Evolutionary conservation across 2,797 vertebrate species (phyloP).

Genomic region (Micrastur ruficollis): DNA sequence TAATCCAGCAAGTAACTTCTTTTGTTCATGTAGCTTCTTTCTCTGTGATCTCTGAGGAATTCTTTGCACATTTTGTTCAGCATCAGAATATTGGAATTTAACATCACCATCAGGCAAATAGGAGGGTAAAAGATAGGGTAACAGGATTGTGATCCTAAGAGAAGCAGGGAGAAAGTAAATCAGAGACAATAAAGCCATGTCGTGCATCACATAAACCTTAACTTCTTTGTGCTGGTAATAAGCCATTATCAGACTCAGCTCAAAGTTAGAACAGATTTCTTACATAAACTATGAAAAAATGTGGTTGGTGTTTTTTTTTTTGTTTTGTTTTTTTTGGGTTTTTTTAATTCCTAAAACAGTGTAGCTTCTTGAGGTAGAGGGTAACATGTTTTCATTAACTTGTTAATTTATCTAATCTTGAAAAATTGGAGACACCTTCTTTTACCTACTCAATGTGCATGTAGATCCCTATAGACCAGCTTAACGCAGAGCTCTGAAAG

Average conservation of each 20-base stretch:
- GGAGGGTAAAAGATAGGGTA: neutral
- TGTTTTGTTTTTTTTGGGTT: too few species aligned
- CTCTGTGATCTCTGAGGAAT: neutral
- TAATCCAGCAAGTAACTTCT: neutral
- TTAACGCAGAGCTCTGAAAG: neutral
- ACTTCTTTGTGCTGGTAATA: neutral
- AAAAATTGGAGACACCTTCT: neutral
- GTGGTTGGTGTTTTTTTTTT: neutral
- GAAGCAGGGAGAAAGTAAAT: neutral
- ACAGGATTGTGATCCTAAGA: neutral
- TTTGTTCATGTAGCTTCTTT: neutral
- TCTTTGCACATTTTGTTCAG: neutral
- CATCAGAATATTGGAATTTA: neutral
- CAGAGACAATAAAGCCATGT: neutral
- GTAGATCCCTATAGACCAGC: neutral
- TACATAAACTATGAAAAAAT: neutral
- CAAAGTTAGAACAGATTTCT: neutral
- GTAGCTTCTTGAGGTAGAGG: neutral
- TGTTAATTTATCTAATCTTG: neutral
- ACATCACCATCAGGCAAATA: neutral
- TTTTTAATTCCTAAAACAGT: neutral
- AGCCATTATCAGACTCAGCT: neutral
- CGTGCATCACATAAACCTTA: neutral
- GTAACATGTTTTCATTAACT: neutral
- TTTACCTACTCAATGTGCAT: neutral